Conservation (phyloP, 2,888 invertebrate genomes). For the Amaurobius ferox region DNA sequence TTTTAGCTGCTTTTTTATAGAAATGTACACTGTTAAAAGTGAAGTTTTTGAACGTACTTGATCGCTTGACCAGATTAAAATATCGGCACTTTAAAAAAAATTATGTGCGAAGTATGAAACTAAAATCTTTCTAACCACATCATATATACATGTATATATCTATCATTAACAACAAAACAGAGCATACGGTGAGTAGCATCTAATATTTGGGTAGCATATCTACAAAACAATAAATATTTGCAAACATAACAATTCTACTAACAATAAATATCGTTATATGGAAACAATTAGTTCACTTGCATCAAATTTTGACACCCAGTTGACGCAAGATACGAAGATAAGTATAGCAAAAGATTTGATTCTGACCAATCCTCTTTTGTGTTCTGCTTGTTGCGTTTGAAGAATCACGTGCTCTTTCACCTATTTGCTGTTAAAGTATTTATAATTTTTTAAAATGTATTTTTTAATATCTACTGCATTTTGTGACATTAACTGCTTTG, state of each 20-base stretch:
- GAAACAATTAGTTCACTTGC: conserved; percentile 16
- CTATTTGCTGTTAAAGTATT: too few species aligned
- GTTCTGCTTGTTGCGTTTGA: neutral
- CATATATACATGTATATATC: conserved; percentile 35
- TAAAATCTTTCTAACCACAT: conserved; percentile 7
- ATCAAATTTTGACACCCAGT: neutral
- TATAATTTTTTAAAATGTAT: too few species aligned
- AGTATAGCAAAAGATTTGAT: neutral
- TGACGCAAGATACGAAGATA: neutral
- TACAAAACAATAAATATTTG: conserved; percentile 59
- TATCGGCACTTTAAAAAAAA: conserved; percentile 8
- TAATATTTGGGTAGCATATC: conserved; percentile 22
- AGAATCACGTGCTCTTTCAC: too few species aligned
- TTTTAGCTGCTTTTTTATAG: too few species aligned
- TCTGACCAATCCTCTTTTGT: neutral
- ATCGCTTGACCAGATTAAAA: neutral
- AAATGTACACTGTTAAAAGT: neutral
- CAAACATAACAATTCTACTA: conserved; percentile 60
- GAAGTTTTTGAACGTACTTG: neutral
- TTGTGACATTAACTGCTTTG: too few species aligned
- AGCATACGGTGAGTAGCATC: conserved; percentile 35
- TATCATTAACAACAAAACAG: conserved; percentile 32
- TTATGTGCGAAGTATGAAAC: conserved; percentile 22
- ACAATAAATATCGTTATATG: conserved; percentile 40
- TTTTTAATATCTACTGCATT: too few species aligned